Percentiles rank a stretch among this genome's conserved stretches.
These are phyloP conservation scores for Drosophila percnosoma DNA, from an alignment of 2,888 invertebrate species.

Conservation along the genomic window DNA sequence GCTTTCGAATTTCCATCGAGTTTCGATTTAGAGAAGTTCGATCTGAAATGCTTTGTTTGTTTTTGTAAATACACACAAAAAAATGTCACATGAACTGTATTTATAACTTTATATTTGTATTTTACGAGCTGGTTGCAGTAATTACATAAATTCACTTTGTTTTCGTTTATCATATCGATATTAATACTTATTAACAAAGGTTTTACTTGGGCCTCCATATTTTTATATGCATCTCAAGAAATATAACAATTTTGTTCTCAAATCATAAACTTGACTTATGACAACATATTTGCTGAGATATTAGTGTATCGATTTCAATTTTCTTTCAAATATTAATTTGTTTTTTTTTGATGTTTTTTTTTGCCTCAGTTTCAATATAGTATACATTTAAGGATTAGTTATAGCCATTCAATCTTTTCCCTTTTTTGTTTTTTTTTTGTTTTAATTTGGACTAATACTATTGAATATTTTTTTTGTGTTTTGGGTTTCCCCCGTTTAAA, in stretches of 20 bases:
- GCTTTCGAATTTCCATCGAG: not conserved
- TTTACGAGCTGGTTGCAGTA: constrained; percentile 18
- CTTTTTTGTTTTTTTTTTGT: not conserved
- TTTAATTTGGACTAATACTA: not conserved
- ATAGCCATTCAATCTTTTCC: not conserved
- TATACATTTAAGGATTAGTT: constrained; percentile 4
- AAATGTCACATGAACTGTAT: constrained; percentile 24
- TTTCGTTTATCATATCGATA: constrained; percentile 39
- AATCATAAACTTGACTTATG: constrained; percentile 16
- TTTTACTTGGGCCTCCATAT: not conserved
- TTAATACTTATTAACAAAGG: constrained; percentile 17
- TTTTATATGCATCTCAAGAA: not conserved
- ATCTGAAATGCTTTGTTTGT: not conserved
- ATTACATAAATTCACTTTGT: constrained; percentile 49
- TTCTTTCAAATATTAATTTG: not conserved
- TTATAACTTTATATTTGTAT: constrained; percentile 19
- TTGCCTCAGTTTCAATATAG: constrained; percentile 4
- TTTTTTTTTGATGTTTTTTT: not conserved
- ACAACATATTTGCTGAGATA: not conserved
- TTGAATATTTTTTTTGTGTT: not conserved
- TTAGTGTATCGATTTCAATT: not conserved
- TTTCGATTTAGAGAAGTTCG: not conserved
- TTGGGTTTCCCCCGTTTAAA: too few relatives aligned
- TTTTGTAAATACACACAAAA: constrained; percentile 37
- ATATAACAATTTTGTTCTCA: constrained; percentile 11